phyloP scores from a whole-genome alignment of 2,888 invertebrate species.

The Drosophila villosipedis region DNA sequence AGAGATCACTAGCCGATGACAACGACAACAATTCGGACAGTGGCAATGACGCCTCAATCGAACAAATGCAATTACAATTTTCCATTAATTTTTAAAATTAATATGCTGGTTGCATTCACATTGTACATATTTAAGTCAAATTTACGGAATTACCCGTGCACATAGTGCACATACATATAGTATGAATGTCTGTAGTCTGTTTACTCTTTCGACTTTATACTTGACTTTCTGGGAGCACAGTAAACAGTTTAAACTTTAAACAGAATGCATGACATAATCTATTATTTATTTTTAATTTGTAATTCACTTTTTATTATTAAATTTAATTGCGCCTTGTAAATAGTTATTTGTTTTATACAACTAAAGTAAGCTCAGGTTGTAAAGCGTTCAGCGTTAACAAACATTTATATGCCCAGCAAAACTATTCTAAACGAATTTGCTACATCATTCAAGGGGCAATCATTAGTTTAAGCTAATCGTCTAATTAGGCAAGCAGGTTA shows the following conservation, averaged over 20 bases:
- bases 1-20: constrained; percentile 14
- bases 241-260: constrained; percentile 2
- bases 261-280: constrained; percentile 30
- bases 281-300: constrained; percentile 50
- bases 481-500: constrained; percentile 29
- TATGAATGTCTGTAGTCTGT: constrained; percentile 37
- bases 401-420: constrained; percentile 43
- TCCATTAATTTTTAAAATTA: constrained; percentile 75
- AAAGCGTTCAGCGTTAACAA: constrained; percentile 57
- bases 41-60: constrained; percentile 56
- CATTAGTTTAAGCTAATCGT: constrained; percentile 64
- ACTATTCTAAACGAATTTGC: constrained; percentile 20
- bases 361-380: constrained; percentile 74
- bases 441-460: constrained; percentile 60
- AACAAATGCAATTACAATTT: constrained; percentile 76
- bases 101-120: constrained; percentile 65
- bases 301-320: constrained; percentile 17
- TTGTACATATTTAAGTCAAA: constrained; percentile 50
- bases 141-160: constrained; percentile 25
- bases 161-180: constrained; percentile 37
- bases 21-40: constrained; percentile 18
- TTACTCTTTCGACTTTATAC: constrained; percentile 6
- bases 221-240: constrained; percentile 10
- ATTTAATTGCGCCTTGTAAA: constrained; percentile 52
- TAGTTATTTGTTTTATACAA: constrained; percentile 53